Evolutionary conservation across 2,888 invertebrate species (phyloP), one percentile per base, ranked within the genome.

Genomic region (Polymixis lichenea): DNA sequence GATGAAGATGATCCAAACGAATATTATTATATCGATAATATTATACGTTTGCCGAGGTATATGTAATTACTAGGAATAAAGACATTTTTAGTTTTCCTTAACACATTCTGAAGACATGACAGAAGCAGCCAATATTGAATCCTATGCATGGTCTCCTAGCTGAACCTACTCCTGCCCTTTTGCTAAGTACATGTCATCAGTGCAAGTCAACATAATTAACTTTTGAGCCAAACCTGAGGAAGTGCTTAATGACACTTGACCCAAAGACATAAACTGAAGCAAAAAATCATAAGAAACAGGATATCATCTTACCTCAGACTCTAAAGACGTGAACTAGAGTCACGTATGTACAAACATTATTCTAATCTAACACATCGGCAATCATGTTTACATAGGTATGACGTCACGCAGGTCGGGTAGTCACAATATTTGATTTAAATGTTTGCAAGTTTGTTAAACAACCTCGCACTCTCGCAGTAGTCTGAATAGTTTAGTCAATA

Each of bases 391-490:
- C 75, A 65, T 17, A 73, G 28, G n/a, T 62, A 60, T 87, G 85
- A 86, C 83, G 76, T 86, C 87, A 86, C 19, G 19, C 43, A 38
- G 38, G 38, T 69, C 66, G 28, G 68, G 53, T 22, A 69, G 58
- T 75, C 82, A 86, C 78, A 84, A 86, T 87, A 87, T 87, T 87
- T 86, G 78, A 77, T 80, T 79, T 76, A 73, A 78, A 77, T 83
- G 66, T 87, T 87, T 55, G 76, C 78, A 73, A 77, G 68, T 79
- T 79, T 80, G 69, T 74, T 76, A 68, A 82, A 87, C 72, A 85
- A 73, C 28, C 75, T 78, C 51, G 58, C 56, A 51, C 38, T 75
- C 75, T 78, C 51, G 58, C 56, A 51, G 46, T 75, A 64, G 76
- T 38, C 32, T 70, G 51, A 65, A 69, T 71, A 22, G 82, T 82